A percentile compares a stretch with the other conserved stretches of the same genome.
These are phyloP conservation scores for Schizothorax lantsangensis DNA, from an alignment of 2,797 vertebrate species.

Conservation along the genomic window DNA sequence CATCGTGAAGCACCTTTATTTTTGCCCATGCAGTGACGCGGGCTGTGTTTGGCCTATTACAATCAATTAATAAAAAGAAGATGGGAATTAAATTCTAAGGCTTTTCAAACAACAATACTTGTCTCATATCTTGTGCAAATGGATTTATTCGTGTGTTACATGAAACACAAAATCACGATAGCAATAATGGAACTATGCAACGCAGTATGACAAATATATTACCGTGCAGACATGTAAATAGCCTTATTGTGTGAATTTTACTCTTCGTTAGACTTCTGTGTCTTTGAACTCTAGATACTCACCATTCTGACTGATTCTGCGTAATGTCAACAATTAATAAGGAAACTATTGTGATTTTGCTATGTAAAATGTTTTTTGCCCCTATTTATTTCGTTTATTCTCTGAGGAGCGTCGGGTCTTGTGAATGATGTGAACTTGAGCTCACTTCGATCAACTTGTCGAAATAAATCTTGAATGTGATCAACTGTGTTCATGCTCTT, in stretches of 20 bases:
- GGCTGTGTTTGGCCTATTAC: conserved; percentile 27
- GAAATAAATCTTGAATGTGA: conserved; percentile 50
- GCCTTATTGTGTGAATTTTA: conserved; percentile 6
- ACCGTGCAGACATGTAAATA: conserved; percentile 35
- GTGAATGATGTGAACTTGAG: conserved; percentile 28
- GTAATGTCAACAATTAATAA: not conserved
- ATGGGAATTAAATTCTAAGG: not conserved
- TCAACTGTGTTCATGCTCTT: conserved; percentile 8
- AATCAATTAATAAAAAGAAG: not conserved
- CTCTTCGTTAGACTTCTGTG: conserved; percentile 22
- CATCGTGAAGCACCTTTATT: not conserved
- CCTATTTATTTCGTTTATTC: conserved; percentile 5
- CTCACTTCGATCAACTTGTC: conserved; percentile 21
- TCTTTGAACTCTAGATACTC: conserved; percentile 16
- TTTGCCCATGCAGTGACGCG: not conserved
- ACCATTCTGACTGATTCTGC: not conserved
- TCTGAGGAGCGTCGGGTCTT: conserved; percentile 16
- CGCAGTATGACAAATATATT: conserved; percentile 18
- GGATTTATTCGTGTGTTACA: conserved; percentile 36
- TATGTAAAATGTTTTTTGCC: conserved; percentile 2
- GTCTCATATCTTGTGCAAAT: conserved; percentile 11
- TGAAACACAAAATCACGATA: conserved; percentile 25
- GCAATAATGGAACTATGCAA: conserved; percentile 55
- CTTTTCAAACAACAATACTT: not conserved
- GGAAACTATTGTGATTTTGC: conserved; percentile 36